Base-by-base conservation (phyloP, 2,888 invertebrate genomes). In the Carterocephalus palaemon region DNA sequence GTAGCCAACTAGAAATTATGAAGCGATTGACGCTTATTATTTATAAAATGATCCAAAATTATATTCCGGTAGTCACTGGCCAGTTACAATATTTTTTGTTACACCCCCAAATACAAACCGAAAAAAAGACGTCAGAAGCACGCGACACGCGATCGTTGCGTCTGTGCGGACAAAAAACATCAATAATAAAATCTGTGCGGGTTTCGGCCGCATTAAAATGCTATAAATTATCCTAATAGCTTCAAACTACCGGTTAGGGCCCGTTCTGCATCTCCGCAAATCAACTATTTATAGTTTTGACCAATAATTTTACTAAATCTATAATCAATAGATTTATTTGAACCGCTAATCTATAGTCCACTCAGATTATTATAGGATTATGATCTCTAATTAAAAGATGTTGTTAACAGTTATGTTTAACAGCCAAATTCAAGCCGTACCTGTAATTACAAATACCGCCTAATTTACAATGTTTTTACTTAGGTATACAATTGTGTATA, bases 191-290 rank as follows among this genome's bases (percentile, higher is more conserved):
- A 83, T 79, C 78, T 72, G 72, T 62, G 68, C 64, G 67, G 73
- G 68, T 72, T 72, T 65, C 65, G 66, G 66, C 71, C 66, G 70
- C 79, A 85, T 84, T 83, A 84, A 84, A 81, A 71, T 72, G 75
- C 82, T 82, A 84, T 86, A 85, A 84, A 84, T 86, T 86, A 85
- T 79, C 71, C 67, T 84, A 85, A 86, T 85, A 78, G 71, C 73
- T 72, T 65, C 69, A 70, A 78, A 79, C 74, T 73, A 79, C 75
- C 70, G 70, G 70, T 60, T 66, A 56, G 65, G 58, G 13, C 26
- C 20, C 41, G 41, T 33, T 28, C 26, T 13, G 22, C 26, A 24
- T 28, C 42, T 31, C 17, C 6, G 23, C 8, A 12, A 17, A 38
- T 8, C 12, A 24, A 31, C 31, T 45, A 24, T 22, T 31, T 7